Conservation (phyloP, 53 echinoderm and acorn worm genomes). For the Mesocentrotus franciscanus region DNA sequence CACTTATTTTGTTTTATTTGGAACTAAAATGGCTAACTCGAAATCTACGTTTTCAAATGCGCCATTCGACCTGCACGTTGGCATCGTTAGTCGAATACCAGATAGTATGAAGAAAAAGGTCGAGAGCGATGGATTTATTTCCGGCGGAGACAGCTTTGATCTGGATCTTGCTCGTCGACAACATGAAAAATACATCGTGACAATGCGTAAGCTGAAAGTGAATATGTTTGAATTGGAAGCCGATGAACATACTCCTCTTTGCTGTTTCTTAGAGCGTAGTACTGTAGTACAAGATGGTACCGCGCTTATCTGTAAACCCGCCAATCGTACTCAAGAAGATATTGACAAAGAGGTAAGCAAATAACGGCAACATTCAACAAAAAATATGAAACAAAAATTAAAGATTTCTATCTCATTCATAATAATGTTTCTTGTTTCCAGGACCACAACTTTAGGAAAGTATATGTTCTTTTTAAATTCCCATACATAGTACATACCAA, state of each 20-base stretch:
- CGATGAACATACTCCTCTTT: constrained; percentile 87
- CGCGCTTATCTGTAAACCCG: constrained; percentile 87
- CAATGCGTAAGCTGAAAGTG: constrained; percentile 88
- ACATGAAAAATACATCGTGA: constrained; percentile 95
- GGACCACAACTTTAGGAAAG: too few species aligned
- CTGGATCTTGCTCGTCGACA: constrained; percentile 88
- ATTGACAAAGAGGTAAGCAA: constrained; percentile 74
- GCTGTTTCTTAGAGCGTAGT: constrained; percentile 86
- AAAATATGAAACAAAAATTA: too few species aligned
- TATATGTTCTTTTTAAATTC: too few species aligned
- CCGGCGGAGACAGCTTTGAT: constrained; percentile 74
- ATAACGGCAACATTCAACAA: too few species aligned
- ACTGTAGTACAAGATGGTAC: constrained; percentile 91
- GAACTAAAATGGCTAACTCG: constrained; percentile 44
- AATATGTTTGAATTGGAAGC: constrained; percentile 93
- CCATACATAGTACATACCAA: too few species aligned
- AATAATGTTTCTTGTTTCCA: too few species aligned
- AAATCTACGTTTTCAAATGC: constrained; percentile 54
- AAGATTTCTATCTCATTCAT: too few species aligned
- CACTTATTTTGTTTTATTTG: background rate
- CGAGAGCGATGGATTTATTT: constrained; percentile 62
- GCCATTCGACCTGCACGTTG: constrained; percentile 79
- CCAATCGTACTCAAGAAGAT: constrained; percentile 73
- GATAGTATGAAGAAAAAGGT: constrained; percentile 85
- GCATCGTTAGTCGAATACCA: constrained; percentile 90